Conservation (phyloP, 2,888 invertebrate species). For the Cybosia mesomella region DNA sequence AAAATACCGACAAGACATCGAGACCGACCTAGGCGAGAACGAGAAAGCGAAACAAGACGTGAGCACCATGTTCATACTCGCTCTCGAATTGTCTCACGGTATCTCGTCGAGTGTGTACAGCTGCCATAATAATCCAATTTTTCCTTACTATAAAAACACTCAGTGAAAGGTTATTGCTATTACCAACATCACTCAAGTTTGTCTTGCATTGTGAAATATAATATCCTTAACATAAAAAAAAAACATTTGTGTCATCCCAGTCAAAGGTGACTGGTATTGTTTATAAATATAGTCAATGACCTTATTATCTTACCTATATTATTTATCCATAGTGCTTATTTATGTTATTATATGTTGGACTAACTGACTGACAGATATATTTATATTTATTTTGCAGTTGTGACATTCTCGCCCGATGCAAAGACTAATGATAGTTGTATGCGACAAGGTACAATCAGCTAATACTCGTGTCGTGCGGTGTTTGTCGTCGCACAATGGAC, state of each 20-base stretch:
- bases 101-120: too few species aligned
- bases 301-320: slow-evolving; percentile 15
- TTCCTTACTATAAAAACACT: neutral
- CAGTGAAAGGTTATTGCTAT: neutral
- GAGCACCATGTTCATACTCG: too few species aligned
- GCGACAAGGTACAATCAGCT: slow-evolving; percentile 68
- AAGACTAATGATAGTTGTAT: slow-evolving; percentile 70
- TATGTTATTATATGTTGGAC: slow-evolving; percentile 34
- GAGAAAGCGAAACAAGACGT: too few species aligned
- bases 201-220: neutral
- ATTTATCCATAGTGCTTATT: slow-evolving; percentile 23
- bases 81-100: too few species aligned
- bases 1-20: too few species aligned
- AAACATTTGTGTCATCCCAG: neutral
- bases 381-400: slow-evolving; percentile 76
- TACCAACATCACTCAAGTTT: neutral
- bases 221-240: neutral
- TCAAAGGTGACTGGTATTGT: slow-evolving; percentile 8
- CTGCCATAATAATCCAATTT: neutral
- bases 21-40: too few species aligned
- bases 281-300: slow-evolving; percentile 20
- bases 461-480: slow-evolving; percentile 51
- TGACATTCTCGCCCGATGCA: slow-evolving; percentile 81
- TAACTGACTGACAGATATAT: slow-evolving; percentile 53
- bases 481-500: slow-evolving; percentile 34